Evolutionary conservation across 2,888 invertebrate genomes (phyloP).

Genomic region (Anoncus sp.): DNA sequence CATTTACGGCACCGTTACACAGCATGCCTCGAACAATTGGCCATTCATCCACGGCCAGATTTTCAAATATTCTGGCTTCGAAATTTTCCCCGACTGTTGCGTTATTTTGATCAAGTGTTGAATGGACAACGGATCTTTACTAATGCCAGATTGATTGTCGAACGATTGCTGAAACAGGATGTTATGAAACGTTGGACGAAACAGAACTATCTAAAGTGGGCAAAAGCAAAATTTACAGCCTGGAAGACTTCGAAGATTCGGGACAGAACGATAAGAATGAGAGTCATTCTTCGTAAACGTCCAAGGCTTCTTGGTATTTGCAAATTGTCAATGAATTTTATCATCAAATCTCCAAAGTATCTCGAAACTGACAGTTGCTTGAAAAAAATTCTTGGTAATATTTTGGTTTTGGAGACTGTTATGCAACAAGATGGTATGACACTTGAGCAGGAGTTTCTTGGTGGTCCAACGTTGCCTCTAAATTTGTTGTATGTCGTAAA

Average conservation of each 20-base stretch:
- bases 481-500: too few species aligned
- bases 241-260: too few species aligned
- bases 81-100: conserved; percentile 22
- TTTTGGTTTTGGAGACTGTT: conserved; percentile 36
- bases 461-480: too few species aligned
- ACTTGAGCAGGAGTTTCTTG: too few species aligned
- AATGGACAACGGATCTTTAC: conserved; percentile 4
- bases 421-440: conserved; percentile 45
- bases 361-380: conserved; percentile 43
- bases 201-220: too few species aligned
- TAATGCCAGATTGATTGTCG: too few species aligned
- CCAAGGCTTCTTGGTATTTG: too few species aligned
- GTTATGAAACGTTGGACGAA: not conserved
- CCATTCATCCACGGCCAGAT: conserved; percentile 36
- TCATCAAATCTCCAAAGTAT: not conserved
- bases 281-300: too few species aligned
- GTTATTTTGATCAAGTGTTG: conserved; percentile 22
- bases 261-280: too few species aligned
- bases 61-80: conserved; percentile 47
- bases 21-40: conserved; percentile 51
- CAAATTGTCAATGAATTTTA: conserved; percentile 5
- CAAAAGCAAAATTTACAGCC: not conserved
- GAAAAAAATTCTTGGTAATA: conserved; percentile 40
- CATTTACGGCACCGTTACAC: conserved; percentile 28
- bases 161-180: not conserved